These are phyloP conservation scores for Erinaceus europaeus DNA, from an alignment of 2,113 vertebrate species.

Conservation along the genomic window DNA sequence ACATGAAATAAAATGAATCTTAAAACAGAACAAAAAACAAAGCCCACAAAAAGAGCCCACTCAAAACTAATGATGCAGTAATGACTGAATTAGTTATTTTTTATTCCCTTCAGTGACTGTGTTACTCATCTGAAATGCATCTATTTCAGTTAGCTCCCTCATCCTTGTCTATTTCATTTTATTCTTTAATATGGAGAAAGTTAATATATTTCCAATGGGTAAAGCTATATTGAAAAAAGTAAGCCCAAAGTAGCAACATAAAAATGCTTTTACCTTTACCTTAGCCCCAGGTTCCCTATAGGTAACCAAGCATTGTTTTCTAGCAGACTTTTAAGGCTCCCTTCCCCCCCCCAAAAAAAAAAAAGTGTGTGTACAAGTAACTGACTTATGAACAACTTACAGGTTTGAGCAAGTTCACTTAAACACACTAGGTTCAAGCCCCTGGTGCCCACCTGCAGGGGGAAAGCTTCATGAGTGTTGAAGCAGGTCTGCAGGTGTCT, in stretches of 20 bases:
- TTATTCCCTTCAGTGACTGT: neutral
- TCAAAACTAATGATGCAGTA: neutral
- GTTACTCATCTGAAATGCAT: neutral
- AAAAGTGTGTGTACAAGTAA: no score
- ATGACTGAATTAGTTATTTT: neutral
- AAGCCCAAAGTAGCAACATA: neutral
- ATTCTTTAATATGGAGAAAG: neutral
- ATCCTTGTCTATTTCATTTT: neutral
- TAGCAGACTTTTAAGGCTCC: neutral
- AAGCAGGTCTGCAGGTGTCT: no score
- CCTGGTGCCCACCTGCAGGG: no score
- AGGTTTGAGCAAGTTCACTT: no score
- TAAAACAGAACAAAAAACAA: conserved; percentile 20
- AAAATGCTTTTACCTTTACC: no score
- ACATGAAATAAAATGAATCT: no score
- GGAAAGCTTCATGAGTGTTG: no score
- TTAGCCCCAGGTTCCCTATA: neutral
- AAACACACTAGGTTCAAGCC: no score
- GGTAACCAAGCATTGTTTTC: neutral
- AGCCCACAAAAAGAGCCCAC: neutral
- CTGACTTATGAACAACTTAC: no score
- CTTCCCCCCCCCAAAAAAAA: no score
- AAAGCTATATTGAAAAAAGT: neutral
- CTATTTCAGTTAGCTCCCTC: neutral
- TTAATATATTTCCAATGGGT: neutral